phyloP scores from a whole-genome alignment of 2,113 vertebrate genomes.

The Chitala chitala region DNA sequence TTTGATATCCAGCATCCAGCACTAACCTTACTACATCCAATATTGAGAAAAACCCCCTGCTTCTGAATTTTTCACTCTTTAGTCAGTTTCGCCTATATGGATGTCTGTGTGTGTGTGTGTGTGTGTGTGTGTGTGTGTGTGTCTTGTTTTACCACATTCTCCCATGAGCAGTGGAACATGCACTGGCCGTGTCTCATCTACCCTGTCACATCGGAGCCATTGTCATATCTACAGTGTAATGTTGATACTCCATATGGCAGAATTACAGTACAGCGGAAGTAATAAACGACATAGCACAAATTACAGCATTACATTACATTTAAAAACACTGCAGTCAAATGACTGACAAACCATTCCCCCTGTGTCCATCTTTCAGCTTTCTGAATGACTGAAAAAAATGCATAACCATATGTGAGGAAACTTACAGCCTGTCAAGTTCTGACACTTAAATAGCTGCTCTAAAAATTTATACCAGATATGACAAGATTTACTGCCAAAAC shows the following conservation, averaged over 20 bases:
- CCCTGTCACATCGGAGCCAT: slow-evolving; percentile 15
- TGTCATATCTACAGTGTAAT: slow-evolving; percentile 1
- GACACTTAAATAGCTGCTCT: slow-evolving; percentile 40
- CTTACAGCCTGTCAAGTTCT: slow-evolving; percentile 26
- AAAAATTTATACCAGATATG: slow-evolving; percentile 36
- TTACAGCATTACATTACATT: slow-evolving; percentile 15
- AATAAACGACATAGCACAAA: slow-evolving; percentile 33
- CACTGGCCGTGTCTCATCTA: too few relatives aligned
- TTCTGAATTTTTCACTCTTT: too few relatives aligned
- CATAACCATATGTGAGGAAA: slow-evolving; percentile 23
- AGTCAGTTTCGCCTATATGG: too few relatives aligned
- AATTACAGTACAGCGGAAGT: slow-evolving; percentile 13
- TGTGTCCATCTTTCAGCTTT: neutral
- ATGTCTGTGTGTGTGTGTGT: too few relatives aligned
- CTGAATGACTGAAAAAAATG: slow-evolving; percentile 12
- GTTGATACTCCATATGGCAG: slow-evolving; percentile 14
- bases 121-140: too few relatives aligned
- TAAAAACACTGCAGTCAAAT: slow-evolving; percentile 17
- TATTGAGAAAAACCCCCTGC: too few relatives aligned
- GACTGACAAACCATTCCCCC: neutral
- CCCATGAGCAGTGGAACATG: too few relatives aligned
- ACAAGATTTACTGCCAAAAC: slow-evolving; percentile 31
- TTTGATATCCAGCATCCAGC: too few relatives aligned
- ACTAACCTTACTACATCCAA: too few relatives aligned
- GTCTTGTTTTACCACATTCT: neutral